phyloP scores from a whole-genome alignment of 2,113 vertebrate genomes.

The Gymnorhina tibicen region DNA sequence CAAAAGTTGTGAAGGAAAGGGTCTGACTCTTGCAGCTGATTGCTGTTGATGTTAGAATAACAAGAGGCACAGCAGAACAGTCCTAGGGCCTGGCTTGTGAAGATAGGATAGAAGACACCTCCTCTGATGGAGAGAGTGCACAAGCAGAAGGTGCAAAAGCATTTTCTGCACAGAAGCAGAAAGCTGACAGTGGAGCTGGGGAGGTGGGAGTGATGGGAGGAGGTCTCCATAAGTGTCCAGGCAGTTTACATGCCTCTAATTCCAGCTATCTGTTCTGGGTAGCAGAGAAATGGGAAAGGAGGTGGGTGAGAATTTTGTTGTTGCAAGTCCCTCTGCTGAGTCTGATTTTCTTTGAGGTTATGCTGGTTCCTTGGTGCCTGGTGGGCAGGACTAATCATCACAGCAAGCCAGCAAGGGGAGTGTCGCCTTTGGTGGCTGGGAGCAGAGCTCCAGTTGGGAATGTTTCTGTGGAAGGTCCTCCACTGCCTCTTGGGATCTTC shows the following conservation, averaged over 20 bases:
- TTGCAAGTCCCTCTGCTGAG: not conserved
- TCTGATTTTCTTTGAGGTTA: not conserved
- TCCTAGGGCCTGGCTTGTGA: not conserved
- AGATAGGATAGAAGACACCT: not conserved
- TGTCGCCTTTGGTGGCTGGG: accelerated
- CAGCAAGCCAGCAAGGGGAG: accelerated
- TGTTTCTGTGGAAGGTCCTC: not conserved
- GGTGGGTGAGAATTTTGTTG: not conserved
- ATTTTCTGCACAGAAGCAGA: not conserved
- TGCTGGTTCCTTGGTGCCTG: not conserved
- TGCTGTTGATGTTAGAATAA: not conserved
- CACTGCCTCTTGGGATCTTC: not conserved
- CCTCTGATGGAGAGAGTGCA: not conserved
- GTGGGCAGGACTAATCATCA: not conserved
- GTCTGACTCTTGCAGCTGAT: not conserved
- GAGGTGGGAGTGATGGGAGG: not conserved
- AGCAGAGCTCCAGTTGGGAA: not conserved
- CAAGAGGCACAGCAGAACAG: not conserved
- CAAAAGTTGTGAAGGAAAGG: not conserved
- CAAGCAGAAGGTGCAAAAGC: not conserved
- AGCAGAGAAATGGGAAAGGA: not conserved
- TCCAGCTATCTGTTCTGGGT: not conserved
- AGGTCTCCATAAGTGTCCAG: not conserved
- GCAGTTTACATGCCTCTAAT: not conserved
- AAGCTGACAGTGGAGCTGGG: not conserved